A percentile compares a stretch with the other conserved stretches of the same genome.
These are phyloP conservation scores for Theropithecus gelada DNA, from an alignment of 2,113 vertebrate species.

Conservation along the genomic window DNA sequence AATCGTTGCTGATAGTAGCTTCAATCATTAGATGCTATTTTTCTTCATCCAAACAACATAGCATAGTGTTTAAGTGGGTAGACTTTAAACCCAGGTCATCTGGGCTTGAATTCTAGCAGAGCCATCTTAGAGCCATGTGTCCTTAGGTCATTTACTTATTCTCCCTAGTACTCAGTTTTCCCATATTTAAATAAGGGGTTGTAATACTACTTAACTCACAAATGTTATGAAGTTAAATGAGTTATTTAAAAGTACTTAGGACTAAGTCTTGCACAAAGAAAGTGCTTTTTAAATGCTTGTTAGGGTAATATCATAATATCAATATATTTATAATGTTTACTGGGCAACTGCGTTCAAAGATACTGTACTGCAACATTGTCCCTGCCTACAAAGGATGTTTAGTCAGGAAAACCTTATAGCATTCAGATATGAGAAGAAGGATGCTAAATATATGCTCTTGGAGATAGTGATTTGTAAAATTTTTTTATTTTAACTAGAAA, in stretches of 20 bases:
- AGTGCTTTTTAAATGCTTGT: neutral
- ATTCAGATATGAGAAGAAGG: neutral
- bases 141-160: neutral
- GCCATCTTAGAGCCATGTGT: neutral
- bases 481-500: slow-evolving; percentile 1
- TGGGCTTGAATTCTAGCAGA: neutral
- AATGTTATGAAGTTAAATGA: neutral
- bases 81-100: neutral
- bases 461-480: neutral
- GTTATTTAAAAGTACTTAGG: neutral
- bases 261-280: neutral
- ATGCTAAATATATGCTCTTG: neutral
- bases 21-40: neutral
- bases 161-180: neutral
- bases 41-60: neutral
- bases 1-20: neutral
- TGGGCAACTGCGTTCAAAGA: neutral
- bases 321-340: neutral
- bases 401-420: neutral
- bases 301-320: neutral
- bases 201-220: neutral
- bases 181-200: neutral
- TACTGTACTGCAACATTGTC: neutral
- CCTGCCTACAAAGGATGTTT: neutral
- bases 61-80: neutral